Evolutionary conservation across 2,113 vertebrate genomes (phyloP).

Genomic region (Otus sunia): DNA sequence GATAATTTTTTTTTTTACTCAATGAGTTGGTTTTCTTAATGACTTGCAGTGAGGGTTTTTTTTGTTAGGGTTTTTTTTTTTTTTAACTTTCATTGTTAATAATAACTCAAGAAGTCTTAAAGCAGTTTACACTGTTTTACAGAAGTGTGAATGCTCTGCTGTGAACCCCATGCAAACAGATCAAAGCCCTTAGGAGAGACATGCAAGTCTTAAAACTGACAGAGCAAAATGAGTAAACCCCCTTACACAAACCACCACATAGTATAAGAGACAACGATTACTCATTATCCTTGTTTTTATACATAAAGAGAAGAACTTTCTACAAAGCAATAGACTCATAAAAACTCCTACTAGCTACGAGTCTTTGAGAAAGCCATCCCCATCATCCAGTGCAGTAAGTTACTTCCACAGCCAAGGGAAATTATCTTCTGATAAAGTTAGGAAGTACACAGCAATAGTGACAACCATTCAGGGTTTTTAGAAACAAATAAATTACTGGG

Average conservation of each 20-base stretch:
- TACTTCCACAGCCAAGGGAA: not conserved
- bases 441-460: not conserved
- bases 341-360: not conserved
- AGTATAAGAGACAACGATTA: not conserved
- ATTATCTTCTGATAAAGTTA: not conserved
- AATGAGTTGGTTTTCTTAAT: conserved; percentile 56
- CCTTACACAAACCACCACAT: not conserved
- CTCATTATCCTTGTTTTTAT: not conserved
- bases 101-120: conserved; percentile 15
- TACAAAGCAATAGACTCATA: not conserved
- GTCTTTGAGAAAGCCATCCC: not conserved
- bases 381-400: not conserved
- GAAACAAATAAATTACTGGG: not conserved
- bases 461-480: not conserved
- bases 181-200: not conserved
- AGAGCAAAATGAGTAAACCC: not conserved
- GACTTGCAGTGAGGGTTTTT: not conserved
- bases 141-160: not conserved
- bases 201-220: not conserved
- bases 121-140: not conserved
- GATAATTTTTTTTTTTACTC: not conserved
- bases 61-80: not conserved
- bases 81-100: conserved; percentile 38
- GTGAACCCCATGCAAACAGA: not conserved
- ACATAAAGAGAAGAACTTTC: not conserved